Evolutionary conservation across 2,888 invertebrate species (phyloP).

Genomic region (Limulus polyphemus): DNA sequence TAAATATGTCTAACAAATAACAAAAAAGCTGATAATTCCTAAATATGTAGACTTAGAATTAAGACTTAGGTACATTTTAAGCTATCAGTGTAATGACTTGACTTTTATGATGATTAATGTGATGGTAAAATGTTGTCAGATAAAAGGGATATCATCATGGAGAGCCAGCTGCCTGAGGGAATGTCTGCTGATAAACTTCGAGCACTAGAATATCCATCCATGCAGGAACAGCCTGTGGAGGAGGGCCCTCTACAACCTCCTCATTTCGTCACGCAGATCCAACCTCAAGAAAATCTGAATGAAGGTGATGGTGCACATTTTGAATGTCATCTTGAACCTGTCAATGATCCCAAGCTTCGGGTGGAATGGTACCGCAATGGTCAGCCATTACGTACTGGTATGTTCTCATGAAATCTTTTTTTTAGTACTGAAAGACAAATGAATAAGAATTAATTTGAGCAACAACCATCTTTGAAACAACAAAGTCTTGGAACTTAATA

Average conservation of each 20-base stretch:
- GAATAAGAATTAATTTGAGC: too few relatives aligned
- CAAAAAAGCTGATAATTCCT: too few relatives aligned
- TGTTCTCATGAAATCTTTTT: too few relatives aligned
- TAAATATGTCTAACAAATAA: too few relatives aligned
- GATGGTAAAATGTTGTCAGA: slow-evolving; percentile 40
- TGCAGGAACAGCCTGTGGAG: slow-evolving; percentile 48
- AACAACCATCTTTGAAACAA: too few relatives aligned
- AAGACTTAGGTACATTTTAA: too few relatives aligned
- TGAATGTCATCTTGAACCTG: slow-evolving; percentile 89
- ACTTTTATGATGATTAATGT: too few relatives aligned
- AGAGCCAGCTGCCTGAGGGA: slow-evolving; percentile 78
- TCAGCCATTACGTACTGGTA: slow-evolving; percentile 57
- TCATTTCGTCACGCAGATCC: slow-evolving; percentile 68
- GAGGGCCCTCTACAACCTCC: slow-evolving; percentile 58
- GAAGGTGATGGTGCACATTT: slow-evolving; percentile 89
- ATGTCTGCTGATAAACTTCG: slow-evolving; percentile 87
- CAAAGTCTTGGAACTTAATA: too few relatives aligned
- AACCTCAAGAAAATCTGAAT: slow-evolving; percentile 60
- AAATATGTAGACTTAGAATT: too few relatives aligned
- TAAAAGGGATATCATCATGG: slow-evolving; percentile 64
- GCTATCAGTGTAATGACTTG: too few relatives aligned
- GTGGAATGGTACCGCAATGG: slow-evolving; percentile 92
- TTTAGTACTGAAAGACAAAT: too few relatives aligned
- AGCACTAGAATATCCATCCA: slow-evolving; percentile 70
- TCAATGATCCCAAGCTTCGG: slow-evolving; percentile 76